phyloP scores from a whole-genome alignment of 2,888 invertebrate genomes.

The Drosophila niveifrons region DNA sequence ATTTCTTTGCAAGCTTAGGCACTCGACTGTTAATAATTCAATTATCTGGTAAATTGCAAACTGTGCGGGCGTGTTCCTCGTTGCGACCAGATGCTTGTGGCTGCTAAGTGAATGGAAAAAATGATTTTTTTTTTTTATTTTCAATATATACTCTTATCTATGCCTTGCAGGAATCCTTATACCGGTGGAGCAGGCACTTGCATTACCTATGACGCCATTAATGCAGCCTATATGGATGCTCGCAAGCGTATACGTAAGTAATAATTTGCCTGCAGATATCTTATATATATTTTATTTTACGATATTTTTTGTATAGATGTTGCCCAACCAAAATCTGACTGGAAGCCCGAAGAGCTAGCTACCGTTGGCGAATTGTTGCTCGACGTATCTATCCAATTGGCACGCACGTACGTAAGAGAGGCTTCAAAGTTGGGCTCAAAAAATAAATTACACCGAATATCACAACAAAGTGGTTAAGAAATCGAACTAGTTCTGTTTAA shows the following conservation, averaged over 20 bases:
- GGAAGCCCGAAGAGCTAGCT: constrained; percentile 94
- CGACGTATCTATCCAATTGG: constrained; percentile 93
- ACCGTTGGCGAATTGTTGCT: constrained; percentile 94
- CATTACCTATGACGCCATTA: constrained; percentile 95
- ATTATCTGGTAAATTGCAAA: constrained; percentile 76
- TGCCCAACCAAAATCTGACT: constrained; percentile 92
- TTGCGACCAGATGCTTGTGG: constrained; percentile 46
- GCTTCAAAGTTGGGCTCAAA: too few species aligned
- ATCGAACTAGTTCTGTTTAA: constrained; percentile 41
- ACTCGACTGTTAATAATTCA: constrained; percentile 78
- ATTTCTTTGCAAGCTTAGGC: constrained; percentile 47
- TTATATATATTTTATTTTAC: neutral
- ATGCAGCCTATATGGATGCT: constrained; percentile 94
- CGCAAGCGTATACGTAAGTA: constrained; percentile 94
- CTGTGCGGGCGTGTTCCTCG: constrained; percentile 18
- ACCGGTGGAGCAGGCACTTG: constrained; percentile 90
- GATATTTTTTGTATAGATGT: constrained; percentile 88
- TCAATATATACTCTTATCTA: constrained; percentile 36
- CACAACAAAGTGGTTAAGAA: constrained; percentile 67
- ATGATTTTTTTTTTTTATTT: constrained; percentile 60
- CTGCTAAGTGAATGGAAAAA: constrained; percentile 74
- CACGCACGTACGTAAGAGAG: constrained; percentile 89
- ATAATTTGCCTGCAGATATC: neutral
- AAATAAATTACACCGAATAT: constrained; percentile 50
- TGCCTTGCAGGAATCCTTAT: constrained; percentile 79